A percentile compares a stretch with the other conserved stretches of the same genome.
These are phyloP conservation scores for Alosa alosa DNA, from an alignment of 2,113 vertebrate genomes.

Conservation along the genomic window DNA sequence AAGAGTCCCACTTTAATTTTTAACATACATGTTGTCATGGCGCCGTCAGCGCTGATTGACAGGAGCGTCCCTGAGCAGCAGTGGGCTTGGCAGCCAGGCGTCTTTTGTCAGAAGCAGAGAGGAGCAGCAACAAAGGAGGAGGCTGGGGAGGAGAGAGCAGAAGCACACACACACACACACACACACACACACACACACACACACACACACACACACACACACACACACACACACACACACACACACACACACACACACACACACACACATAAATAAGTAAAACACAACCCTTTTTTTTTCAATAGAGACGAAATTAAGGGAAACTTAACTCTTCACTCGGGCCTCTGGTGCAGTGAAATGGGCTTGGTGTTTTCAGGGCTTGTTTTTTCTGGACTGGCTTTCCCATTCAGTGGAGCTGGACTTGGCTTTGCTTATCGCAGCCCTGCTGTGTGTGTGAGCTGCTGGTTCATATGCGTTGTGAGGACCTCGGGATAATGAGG, in stretches of 20 bases:
- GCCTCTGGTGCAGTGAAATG: constrained; percentile 54
- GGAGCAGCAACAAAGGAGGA: constrained; percentile 74
- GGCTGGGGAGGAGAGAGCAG: constrained; percentile 36
- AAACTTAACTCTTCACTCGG: constrained; percentile 66
- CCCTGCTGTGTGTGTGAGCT: no score
- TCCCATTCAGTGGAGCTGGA: background rate
- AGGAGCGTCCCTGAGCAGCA: constrained; percentile 78
- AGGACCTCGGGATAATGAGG: no score
- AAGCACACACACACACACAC: constrained; percentile 32
- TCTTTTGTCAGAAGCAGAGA: constrained; percentile 78
- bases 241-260: constrained; percentile 36
- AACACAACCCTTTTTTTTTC: constrained; percentile 75
- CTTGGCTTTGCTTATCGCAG: background rate
- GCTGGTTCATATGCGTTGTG: background rate
- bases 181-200: constrained; percentile 60
- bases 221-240: constrained; percentile 31
- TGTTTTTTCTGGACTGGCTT: constrained; percentile 23
- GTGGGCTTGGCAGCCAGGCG: constrained; percentile 74
- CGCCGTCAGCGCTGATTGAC: constrained; percentile 79
- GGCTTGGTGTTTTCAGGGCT: constrained; percentile 57
- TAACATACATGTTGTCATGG: constrained; percentile 80
- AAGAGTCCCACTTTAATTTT: constrained; percentile 81
- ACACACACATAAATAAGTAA: constrained; percentile 75
- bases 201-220: constrained; percentile 46
- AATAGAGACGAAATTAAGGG: constrained; percentile 77